phyloP scores from a whole-genome alignment of 37 sponge, comb jelly and placozoan species.

The Aplysina aerophoba region DNA sequence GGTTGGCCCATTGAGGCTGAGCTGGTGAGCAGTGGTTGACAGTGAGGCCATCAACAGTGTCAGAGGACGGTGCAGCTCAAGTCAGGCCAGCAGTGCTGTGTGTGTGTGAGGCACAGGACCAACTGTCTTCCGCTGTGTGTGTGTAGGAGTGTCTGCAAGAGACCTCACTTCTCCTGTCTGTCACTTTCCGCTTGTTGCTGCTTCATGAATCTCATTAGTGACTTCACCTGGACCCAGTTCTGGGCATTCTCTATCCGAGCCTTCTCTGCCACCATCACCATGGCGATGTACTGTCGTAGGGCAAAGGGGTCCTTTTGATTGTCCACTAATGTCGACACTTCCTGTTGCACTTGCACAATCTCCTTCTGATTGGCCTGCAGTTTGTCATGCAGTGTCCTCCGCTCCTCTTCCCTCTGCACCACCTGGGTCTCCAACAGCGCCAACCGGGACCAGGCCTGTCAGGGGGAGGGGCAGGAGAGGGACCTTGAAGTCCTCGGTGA shows the following conservation, averaged over 20 bases:
- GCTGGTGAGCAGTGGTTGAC: too few relatives aligned
- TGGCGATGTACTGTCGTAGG: constrained; percentile 47
- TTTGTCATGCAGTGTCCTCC: constrained; percentile 48
- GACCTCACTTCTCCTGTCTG: constrained; percentile 65
- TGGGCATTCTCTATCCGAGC: constrained; percentile 60
- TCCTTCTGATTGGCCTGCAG: constrained; percentile 70
- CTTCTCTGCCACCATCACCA: constrained; percentile 51
- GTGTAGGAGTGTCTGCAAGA: too few relatives aligned
- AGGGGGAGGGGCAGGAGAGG: too few relatives aligned
- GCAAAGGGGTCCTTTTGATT: constrained; percentile 14
- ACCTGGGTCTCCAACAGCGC: constrained; percentile 37
- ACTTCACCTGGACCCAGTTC: constrained; percentile 71
- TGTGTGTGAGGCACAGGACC: too few relatives aligned
- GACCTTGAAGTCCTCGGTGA: too few relatives aligned
- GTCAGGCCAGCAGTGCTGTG: too few relatives aligned
- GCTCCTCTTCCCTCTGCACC: constrained; percentile 41
- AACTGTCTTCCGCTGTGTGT: too few relatives aligned
- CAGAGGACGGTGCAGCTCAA: too few relatives aligned
- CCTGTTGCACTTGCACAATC: constrained; percentile 43
- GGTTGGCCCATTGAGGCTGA: too few relatives aligned
- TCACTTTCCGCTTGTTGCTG: constrained; percentile 61
- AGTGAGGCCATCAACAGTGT: too few relatives aligned
- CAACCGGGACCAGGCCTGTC: constrained; percentile 42
- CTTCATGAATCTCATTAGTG: constrained; percentile 69
- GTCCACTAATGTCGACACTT: constrained; percentile 36